Conservation (phyloP, 2,888 invertebrate genomes). For the Odontocolon sp. region DNA sequence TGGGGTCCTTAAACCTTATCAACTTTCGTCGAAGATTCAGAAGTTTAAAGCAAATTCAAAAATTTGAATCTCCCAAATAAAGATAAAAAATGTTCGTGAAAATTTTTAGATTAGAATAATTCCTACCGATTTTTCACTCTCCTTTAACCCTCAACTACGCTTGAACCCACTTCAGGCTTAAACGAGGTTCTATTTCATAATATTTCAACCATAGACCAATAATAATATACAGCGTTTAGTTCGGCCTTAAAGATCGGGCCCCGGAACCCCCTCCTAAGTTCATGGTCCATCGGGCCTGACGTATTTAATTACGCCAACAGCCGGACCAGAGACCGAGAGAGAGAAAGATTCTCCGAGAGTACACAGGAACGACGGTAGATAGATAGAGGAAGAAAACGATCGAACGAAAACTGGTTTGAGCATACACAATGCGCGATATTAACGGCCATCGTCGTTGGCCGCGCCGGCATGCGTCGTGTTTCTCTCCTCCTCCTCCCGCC, state of each 20-base stretch:
- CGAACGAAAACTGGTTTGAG: constrained; percentile 75
- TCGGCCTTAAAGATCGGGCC: constrained; percentile 46
- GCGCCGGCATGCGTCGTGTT: constrained; percentile 38
- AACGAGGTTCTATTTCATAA: too few relatives aligned
- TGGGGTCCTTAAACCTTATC: too few relatives aligned
- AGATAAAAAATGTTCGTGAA: too few relatives aligned
- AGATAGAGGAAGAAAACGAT: too few relatives aligned
- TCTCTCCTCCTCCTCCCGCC: constrained; percentile 21
- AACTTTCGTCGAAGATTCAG: too few relatives aligned
- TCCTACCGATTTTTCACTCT: too few relatives aligned
- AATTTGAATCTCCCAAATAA: too few relatives aligned
- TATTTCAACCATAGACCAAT: constrained; percentile 3
- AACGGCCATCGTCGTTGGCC: constrained; percentile 26
- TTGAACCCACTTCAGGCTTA: too few relatives aligned
- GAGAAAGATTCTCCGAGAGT: constrained; percentile 59
- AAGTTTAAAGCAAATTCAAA: too few relatives aligned
- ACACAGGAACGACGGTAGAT: too few relatives aligned
- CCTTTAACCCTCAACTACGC: too few relatives aligned
- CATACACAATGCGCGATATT: constrained; percentile 65
- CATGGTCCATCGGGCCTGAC: constrained; percentile 69
- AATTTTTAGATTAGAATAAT: too few relatives aligned
- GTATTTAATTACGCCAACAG: constrained; percentile 73
- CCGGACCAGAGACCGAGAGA: constrained; percentile 59
- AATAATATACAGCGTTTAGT: neutral
- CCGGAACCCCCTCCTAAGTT: constrained; percentile 34